Conservation (phyloP, 2,113 vertebrate species). For the Elachura formosa region DNA sequence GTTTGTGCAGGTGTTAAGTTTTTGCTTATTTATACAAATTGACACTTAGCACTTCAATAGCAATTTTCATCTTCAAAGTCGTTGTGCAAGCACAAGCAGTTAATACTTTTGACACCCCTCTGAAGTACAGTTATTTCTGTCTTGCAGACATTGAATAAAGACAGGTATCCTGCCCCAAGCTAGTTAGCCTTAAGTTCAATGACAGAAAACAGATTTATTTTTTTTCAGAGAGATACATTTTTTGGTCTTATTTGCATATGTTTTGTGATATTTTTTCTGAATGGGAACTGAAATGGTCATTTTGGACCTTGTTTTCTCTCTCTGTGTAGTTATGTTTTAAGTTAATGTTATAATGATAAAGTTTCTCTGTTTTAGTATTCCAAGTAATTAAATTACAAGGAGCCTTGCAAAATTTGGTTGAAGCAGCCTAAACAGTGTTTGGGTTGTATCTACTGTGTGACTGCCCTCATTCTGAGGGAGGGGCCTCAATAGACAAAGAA, state of each 20-base stretch:
- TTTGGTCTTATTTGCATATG: background rate
- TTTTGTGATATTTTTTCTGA: background rate
- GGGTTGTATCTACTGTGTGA: background rate
- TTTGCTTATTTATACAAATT: background rate
- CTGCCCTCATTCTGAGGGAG: background rate
- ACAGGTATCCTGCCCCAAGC: background rate
- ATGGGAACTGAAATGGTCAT: background rate
- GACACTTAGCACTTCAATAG: background rate
- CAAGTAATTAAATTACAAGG: background rate
- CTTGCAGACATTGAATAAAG: background rate
- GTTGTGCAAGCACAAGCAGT: background rate
- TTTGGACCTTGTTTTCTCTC: background rate
- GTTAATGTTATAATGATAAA: background rate
- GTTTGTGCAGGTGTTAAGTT: background rate
- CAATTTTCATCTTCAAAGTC: background rate
- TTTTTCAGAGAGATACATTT: background rate
- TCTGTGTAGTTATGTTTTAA: background rate
- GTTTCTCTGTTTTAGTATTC: background rate
- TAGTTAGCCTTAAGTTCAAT: background rate
- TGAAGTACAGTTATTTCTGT: background rate
- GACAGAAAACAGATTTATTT: background rate
- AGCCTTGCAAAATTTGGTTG: background rate
- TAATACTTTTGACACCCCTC: background rate
- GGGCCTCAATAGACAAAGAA: background rate
- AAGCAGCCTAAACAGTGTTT: background rate